Conservation (phyloP, 2,888 invertebrate species). For the Digitonthophagus gazella region DNA sequence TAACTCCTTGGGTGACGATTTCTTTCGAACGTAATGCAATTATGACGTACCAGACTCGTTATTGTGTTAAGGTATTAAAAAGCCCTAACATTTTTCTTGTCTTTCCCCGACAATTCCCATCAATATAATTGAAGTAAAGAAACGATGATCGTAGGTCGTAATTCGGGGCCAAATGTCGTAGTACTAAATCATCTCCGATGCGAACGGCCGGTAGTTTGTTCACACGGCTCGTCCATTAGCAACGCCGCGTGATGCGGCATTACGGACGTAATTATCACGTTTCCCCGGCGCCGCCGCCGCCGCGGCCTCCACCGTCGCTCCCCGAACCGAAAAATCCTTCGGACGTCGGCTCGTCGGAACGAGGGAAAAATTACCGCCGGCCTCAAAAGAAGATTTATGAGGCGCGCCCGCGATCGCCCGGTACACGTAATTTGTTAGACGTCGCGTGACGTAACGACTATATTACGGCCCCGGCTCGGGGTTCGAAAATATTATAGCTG, state of each 20-base stretch:
- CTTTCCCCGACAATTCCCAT: neutral
- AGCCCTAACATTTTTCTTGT: too few species aligned
- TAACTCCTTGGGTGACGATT: too few species aligned
- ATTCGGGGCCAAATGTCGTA: neutral
- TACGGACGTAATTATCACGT: constrained; percentile 17
- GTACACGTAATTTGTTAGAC: constrained; percentile 14
- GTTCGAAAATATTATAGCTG: neutral
- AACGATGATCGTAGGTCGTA: too few species aligned
- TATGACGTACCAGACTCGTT: too few species aligned
- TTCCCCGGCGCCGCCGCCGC: constrained; percentile 3
- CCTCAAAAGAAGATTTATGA: constrained; percentile 9
- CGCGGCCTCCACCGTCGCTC: neutral
- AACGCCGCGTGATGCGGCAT: constrained; percentile 15
- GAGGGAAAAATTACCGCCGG: constrained; percentile 4
- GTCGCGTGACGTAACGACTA: constrained; percentile 8
- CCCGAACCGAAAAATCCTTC: constrained; percentile 7
- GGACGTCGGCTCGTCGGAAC: neutral
- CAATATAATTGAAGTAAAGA: constrained; percentile 1
- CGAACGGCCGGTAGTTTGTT: constrained; percentile 10
- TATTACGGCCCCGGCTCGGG: neutral
- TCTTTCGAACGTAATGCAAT: too few species aligned
- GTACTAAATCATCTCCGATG: neutral
- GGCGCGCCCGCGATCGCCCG: neutral
- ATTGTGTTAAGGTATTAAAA: too few species aligned
- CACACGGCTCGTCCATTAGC: constrained; percentile 14